Conservation (phyloP, 2,113 vertebrate species). For the Spilogale gracilis region DNA sequence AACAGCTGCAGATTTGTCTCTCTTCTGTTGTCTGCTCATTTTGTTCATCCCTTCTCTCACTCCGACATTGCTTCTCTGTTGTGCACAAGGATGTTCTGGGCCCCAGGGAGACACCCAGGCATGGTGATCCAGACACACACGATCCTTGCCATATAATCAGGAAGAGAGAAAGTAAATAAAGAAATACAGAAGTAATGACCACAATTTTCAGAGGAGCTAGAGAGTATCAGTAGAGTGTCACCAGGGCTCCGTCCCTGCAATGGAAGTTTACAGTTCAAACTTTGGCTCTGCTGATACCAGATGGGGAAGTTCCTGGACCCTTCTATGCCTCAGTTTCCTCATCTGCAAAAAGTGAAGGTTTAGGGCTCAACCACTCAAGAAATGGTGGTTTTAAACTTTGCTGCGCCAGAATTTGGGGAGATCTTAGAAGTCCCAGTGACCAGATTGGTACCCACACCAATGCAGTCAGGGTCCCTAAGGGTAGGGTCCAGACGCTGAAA, state of each 20-base stretch:
- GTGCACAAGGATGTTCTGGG: neutral
- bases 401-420: neutral
- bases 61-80: neutral
- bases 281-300: neutral
- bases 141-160: neutral
- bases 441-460: neutral
- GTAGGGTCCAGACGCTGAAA: accelerated
- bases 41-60: accelerated
- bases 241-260: neutral
- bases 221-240: accelerated
- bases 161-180: neutral
- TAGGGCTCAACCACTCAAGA: neutral
- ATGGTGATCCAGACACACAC: neutral
- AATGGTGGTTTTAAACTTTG: neutral
- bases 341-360: neutral
- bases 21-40: neutral
- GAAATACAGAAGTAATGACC: neutral
- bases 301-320: neutral
- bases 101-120: neutral
- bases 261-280: neutral
- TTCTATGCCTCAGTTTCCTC: neutral
- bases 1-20: neutral
- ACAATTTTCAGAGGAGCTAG: neutral
- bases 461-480: neutral
- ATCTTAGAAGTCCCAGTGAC: neutral